A percentile compares a stretch with the other conserved stretches of the same genome.
These are phyloP conservation scores for Coreoperca whiteheadi DNA, from an alignment of 2,113 vertebrate genomes.

Conservation along the genomic window DNA sequence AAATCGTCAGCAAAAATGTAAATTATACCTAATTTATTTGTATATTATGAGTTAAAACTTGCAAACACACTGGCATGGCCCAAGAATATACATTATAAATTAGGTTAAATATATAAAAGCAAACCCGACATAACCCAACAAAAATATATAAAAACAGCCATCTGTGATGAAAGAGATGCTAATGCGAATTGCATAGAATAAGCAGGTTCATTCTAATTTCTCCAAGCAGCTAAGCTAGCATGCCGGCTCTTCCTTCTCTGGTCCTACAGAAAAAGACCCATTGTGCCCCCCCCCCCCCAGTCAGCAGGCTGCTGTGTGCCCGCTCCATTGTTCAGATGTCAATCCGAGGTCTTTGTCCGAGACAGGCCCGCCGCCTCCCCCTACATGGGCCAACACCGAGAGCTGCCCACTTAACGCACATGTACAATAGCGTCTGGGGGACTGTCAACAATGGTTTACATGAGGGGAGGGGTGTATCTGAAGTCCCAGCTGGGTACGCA, in stretches of 20 bases:
- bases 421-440: conserved; percentile 36
- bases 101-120: not conserved
- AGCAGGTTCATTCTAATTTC: not conserved
- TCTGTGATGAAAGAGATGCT: not conserved
- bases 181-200: not conserved
- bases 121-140: not conserved
- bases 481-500: conserved; percentile 8
- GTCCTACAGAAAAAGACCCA: conserved; percentile 49
- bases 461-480: not conserved
- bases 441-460: conserved; percentile 22
- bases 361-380: conserved; percentile 35
- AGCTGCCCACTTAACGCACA: conserved; percentile 57
- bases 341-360: conserved; percentile 72
- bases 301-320: conserved; percentile 70
- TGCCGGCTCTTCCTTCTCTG: conserved; percentile 16
- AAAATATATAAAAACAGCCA: not conserved
- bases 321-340: conserved; percentile 77
- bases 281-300: conserved; percentile 59
- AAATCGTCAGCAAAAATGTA: not conserved
- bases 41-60: not conserved
- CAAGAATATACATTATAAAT: not conserved
- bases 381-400: conserved; percentile 21
- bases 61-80: not conserved
- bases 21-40: not conserved
- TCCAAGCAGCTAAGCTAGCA: conserved; percentile 23